Base-by-base conservation (phyloP, 30 jellyfish, hydroid and myxozoan genomes). In the Mastigias papua region DNA sequence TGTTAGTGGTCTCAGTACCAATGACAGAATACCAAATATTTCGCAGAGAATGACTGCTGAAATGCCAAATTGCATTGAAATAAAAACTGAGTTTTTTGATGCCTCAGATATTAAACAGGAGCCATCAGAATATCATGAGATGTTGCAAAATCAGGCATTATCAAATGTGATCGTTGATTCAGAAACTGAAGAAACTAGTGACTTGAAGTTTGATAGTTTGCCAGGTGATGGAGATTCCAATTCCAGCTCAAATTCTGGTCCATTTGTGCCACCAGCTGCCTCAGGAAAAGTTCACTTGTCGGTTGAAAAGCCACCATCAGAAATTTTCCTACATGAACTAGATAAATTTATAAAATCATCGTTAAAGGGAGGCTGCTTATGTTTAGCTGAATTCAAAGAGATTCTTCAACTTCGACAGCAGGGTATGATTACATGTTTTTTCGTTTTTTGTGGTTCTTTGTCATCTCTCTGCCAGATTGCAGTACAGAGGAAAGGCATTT, bases 231-330 rank as follows among this genome's bases (percentile, higher is more conserved):
- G 57, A 4, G 92, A 83, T 37, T 69, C 92, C 21, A 83, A 54
- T 73, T 46, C 86, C 17, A 74, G 86, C 78, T 35, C 88, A 20
- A 70, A 17, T 23, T 49, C 76, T 17, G 34, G 17, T 15, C 82
- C 93, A 1, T 92, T 92, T 42, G 67, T 92, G 6, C 98, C 98
- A 2, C 98, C 98, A n/a, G 96, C 90, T 16, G 93, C 94, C 9
- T 81, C 92, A 9, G 92, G 94, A 29, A 87, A 76, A 42, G 34
- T 28, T 17, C 87, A 78, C 37, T n/a, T 49, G n/a, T 48, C 81
- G 23, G 34, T 49, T 26, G 92, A 86, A 15, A 80, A 82, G 34
- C 97, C 97, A 25, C 98, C 98, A 23, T 93, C 98, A 20, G 97
- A 93, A 11, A 76, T 93, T 7, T 93, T 86, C 63, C 20, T 88